phyloP scores from a whole-genome alignment of 1,140 invertebrate species.

The Brachionus sp. region DNA sequence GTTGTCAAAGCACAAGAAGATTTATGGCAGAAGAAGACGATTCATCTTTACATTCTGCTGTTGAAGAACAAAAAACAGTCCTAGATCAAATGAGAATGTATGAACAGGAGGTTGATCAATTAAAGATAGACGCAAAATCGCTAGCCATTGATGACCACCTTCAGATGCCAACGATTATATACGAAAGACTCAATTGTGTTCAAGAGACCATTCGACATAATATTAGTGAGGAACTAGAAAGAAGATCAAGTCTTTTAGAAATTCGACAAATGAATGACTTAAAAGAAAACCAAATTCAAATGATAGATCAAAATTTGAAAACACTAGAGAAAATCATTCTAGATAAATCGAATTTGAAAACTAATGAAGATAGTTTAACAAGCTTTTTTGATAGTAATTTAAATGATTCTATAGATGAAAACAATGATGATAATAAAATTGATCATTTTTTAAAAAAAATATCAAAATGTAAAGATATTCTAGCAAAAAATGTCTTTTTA shows the following conservation, averaged over 20 bases:
- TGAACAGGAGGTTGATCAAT: constrained; percentile 3
- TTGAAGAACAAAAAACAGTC: constrained; percentile 23
- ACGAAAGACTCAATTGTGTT: constrained; percentile 16
- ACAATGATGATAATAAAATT: background rate
- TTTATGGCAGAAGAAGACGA: constrained; percentile 45
- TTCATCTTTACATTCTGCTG: constrained; percentile 12
- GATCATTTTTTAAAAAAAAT: background rate
- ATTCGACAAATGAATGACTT: background rate
- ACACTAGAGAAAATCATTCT: background rate
- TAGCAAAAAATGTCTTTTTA: background rate
- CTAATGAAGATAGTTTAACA: background rate
- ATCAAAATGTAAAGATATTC: background rate
- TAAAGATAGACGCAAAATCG: constrained; percentile 3
- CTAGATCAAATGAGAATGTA: constrained; percentile 34
- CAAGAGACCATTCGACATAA: constrained; percentile 28
- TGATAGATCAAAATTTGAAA: background rate
- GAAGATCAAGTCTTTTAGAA: constrained; percentile 17
- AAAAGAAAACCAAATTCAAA: background rate
- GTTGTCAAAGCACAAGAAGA: background rate
- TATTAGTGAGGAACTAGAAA: constrained; percentile 31
- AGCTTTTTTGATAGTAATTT: constrained; percentile 15
- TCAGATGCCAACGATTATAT: constrained; percentile 13
- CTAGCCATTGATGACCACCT: background rate
- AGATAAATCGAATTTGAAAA: background rate
- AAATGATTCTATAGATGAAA: background rate